Evolutionary conservation across 1,140 invertebrate genomes (phyloP).

Genomic region (Drosophila simulans): DNA sequence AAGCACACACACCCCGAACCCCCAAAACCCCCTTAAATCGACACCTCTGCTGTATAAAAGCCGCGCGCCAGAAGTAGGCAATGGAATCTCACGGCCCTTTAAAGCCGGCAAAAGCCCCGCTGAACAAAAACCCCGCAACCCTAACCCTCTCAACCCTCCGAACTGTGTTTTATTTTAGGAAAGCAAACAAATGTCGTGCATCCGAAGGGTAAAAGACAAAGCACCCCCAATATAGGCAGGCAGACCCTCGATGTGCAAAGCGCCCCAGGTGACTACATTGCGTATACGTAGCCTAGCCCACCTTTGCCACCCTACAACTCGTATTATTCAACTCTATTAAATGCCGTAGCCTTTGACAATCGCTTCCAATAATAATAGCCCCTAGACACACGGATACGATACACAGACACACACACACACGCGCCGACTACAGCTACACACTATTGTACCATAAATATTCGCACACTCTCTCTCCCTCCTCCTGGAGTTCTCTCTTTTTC

Average conservation of each 20-base stretch:
- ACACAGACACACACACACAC: constrained; percentile 43
- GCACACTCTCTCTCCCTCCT: constrained; percentile 29
- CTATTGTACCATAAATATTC: constrained; percentile 37
- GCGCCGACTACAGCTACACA: constrained; percentile 26
- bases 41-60: constrained; percentile 29
- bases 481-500: constrained; percentile 2
- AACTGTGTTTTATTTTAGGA: constrained; percentile 74
- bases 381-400: constrained; percentile 8
- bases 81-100: constrained; percentile 13
- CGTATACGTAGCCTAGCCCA: constrained; percentile 62
- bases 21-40: constrained; percentile 4
- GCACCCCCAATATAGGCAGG: constrained; percentile 82
- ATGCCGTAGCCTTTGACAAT: constrained; percentile 42
- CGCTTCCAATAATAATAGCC: constrained; percentile 37
- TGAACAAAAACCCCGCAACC: neutral
- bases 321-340: constrained; percentile 19
- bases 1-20: constrained; percentile 32
- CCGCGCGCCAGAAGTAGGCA: constrained; percentile 55
- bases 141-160: constrained; percentile 41
- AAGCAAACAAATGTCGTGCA: constrained; percentile 84
- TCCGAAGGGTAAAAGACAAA: constrained; percentile 84
- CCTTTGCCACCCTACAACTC: constrained; percentile 6
- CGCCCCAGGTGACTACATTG: constrained; percentile 82
- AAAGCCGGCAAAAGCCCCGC: constrained; percentile 28
- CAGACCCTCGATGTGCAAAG: constrained; percentile 78